Evolutionary conservation across 2,888 invertebrate species (phyloP).

Genomic region (Phortica okadai): DNA sequence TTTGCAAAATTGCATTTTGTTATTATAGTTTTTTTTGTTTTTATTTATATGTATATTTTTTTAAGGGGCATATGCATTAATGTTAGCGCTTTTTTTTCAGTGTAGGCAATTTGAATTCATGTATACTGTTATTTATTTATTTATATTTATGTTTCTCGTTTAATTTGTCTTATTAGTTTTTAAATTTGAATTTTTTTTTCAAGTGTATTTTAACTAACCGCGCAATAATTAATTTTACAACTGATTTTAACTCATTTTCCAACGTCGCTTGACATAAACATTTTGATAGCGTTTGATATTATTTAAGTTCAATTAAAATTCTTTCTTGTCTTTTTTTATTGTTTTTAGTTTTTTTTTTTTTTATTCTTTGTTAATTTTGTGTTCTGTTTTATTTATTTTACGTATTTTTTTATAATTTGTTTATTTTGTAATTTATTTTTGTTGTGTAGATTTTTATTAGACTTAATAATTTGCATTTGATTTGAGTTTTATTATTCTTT

Average conservation of each 20-base stretch:
- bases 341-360: slow-evolving; percentile 14
- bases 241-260: background rate
- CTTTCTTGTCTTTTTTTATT: background rate
- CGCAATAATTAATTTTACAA: background rate
- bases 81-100: too few relatives aligned
- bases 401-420: slow-evolving; percentile 31
- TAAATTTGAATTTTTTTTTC: background rate
- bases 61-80: too few relatives aligned
- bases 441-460: slow-evolving; percentile 40
- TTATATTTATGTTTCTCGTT: background rate
- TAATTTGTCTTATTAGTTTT: background rate
- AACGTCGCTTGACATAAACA: background rate
- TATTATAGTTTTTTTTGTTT: background rate
- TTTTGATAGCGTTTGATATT: slow-evolving; percentile 4
- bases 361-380: slow-evolving; percentile 16
- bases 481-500: slow-evolving; percentile 37
- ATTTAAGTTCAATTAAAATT: slow-evolving; percentile 5
- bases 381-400: slow-evolving; percentile 24
- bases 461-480: slow-evolving; percentile 44
- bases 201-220: background rate
- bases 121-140: background rate
- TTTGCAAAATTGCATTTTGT: background rate
- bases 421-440: slow-evolving; percentile 33
- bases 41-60: too few relatives aligned
- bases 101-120: too few relatives aligned